A percentile compares a stretch with the other conserved stretches of the same genome.
These are phyloP conservation scores for Denticeps clupeoides DNA, from an alignment of 2,797 vertebrate species.

Conservation along the genomic window DNA sequence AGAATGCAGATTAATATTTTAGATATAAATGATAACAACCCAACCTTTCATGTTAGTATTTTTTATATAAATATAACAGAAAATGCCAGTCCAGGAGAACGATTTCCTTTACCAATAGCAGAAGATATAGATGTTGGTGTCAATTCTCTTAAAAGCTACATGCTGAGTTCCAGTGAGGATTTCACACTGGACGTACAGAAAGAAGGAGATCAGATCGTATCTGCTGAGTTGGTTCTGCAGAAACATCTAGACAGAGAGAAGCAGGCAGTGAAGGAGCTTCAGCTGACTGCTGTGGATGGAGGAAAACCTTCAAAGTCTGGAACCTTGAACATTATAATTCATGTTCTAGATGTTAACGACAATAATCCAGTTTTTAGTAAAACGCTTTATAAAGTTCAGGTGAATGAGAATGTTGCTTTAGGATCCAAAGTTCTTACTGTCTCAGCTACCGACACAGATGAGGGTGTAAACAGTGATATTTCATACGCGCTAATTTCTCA, in stretches of 20 bases:
- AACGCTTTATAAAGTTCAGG: conserved; percentile 47
- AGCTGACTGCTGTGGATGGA: conserved; percentile 59
- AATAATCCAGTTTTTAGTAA: conserved; percentile 55
- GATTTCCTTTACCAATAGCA: conserved; percentile 52
- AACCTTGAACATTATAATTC: conserved; percentile 44
- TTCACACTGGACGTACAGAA: conserved; percentile 55
- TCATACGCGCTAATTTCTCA: conserved; percentile 36
- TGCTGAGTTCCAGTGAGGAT: conserved; percentile 49
- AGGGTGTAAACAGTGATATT: conserved; percentile 44
- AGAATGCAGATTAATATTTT: conserved; percentile 49
- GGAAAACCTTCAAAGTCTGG: conserved; percentile 58
- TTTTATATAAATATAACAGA: conserved; percentile 50
- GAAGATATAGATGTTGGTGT: conserved; percentile 56
- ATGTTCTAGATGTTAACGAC: conserved; percentile 63
- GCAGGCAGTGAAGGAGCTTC: conserved; percentile 37
- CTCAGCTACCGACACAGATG: conserved; percentile 50
- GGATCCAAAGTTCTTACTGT: conserved; percentile 37
- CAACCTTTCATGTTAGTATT: conserved; percentile 27
- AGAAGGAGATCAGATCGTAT: conserved; percentile 36
- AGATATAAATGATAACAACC: conserved; percentile 54
- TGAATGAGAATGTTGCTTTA: conserved; percentile 45
- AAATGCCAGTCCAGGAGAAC: conserved; percentile 34
- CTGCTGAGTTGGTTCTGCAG: conserved; percentile 52
- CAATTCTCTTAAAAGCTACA: conserved; percentile 60
- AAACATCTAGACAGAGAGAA: conserved; percentile 63